A percentile compares a stretch with the other conserved stretches of the same genome.
phyloP scores from a whole-genome alignment of 2,797 vertebrate species.

The Remorina albescens region DNA sequence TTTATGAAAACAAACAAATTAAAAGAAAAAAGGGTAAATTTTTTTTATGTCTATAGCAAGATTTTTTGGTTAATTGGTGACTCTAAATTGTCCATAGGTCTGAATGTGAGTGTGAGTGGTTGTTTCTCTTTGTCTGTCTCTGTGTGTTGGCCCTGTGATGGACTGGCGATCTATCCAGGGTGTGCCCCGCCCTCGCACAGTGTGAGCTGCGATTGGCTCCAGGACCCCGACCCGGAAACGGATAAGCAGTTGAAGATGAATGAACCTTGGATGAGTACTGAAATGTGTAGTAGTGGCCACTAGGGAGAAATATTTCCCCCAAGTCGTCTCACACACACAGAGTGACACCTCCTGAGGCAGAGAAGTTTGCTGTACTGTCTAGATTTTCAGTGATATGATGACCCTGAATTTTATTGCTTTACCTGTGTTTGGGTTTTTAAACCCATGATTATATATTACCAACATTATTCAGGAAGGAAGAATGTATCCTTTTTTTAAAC shows the following conservation, averaged over 20 bases:
- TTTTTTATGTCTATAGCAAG: too few species aligned
- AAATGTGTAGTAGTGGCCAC: slow-evolving; percentile 58
- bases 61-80: too few species aligned
- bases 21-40: not conserved
- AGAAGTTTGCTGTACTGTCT: slow-evolving; percentile 9
- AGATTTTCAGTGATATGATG: slow-evolving; percentile 5
- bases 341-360: slow-evolving; percentile 35
- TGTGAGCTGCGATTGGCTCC: too few species aligned
- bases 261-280: slow-evolving; percentile 16
- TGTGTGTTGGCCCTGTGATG: too few species aligned
- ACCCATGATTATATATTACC: not conserved
- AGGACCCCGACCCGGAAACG: too few species aligned
- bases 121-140: too few species aligned
- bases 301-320: slow-evolving; percentile 79
- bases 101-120: too few species aligned
- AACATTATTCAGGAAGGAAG: slow-evolving; percentile 1
- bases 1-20: too few species aligned
- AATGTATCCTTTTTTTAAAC: slow-evolving; percentile 36
- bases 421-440: slow-evolving; percentile 1
- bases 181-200: too few species aligned
- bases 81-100: too few species aligned
- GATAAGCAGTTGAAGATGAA: too few species aligned
- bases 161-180: too few species aligned
- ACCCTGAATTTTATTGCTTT: slow-evolving; percentile 21
- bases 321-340: slow-evolving; percentile 23